Base-by-base conservation (phyloP, 2,113 vertebrate genomes). In the Proteles cristata region DNA sequence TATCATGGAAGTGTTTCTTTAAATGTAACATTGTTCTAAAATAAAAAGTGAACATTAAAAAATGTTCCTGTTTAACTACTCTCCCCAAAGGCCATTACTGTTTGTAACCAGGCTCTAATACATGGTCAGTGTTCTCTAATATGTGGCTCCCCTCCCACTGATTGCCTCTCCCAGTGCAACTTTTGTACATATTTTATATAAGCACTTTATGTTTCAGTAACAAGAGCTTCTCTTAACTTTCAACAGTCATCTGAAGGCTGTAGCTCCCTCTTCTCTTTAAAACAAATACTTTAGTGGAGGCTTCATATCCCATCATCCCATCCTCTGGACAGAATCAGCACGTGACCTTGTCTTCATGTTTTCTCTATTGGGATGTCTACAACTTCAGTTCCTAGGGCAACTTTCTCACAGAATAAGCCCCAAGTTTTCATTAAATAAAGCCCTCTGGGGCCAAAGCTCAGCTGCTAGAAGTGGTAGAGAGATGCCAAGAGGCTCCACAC, bases 391-490 rank as follows among this genome's bases (percentile, higher is more conserved):
- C 96, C 90, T 92, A 66, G 81, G 92, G 93, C 95, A 97, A 82
- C 53, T 93, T 87, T 97, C 77, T 94, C 92, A 94, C 71, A 88
- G 61, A 58, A 85, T 95, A 96, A 97, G 71, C 90, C 96, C 95
- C 53, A 92, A 69, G n/a, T 95, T 97, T 97, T 98, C 96, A 93
- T 97, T 97, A 97, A 97, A 97, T 93, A 97, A 97, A 96, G 71
- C 90, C 96, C 85, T 92, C 86, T 97, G 96, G 80, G 96, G 92
- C 87, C 39, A 79, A 84, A 97, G 92, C 76, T 90, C 96, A 97
- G 92, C 92, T 88, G 83, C 92, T 96, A 74, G 93, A 88, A 88
- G 94, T 93, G 71, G 83, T 50, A 93, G 92, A 93, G 84, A 96
- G 93, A 96, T 95, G 83, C 84, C 96, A 97, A 96, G 95, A 96